Evolutionary conservation across 2,113 vertebrate genomes (phyloP), one percentile per base, ranked within the genome.

Genomic region (Cyrtonyx montezumae): DNA sequence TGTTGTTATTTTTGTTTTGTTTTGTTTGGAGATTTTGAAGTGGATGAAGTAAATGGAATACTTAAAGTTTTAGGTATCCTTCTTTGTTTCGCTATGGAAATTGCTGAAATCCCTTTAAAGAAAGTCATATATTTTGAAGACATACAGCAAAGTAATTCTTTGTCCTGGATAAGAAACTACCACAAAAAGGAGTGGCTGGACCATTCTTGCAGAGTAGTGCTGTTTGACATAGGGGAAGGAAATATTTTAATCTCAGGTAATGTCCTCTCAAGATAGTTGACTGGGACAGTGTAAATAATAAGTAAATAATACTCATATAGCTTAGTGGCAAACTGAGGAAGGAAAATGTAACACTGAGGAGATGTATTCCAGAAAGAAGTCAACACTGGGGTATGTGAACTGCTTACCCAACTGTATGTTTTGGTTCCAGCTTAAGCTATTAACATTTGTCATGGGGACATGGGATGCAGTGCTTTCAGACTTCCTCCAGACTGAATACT

Each of bases 381-480:
- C 56, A 62, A 0, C 4, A 25, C 0, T 0, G 37, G 14, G 8
- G 23, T 4, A 2, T 56, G 48, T 49, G 46, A 88, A 32, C 58
- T 0, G 0, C 55, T 85, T 87, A 70, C 42, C 18, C 68, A 71
- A 56, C 37, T 84, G 42, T 48, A 75, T 71, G 42, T 56, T 19
- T 13, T 61, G 58, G 67, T 40, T 93, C 76, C 28, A 65, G 42
- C 45, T 86, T 56, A 42, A 70, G 26, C 25, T 89, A 73, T 36
- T 51, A 88, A 18, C n/a, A 16, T 63, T 36, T 6, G 5, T 12
- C 30, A 5, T 18, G 34, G 40, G 69, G 17, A 70, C 32, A 15
- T 28, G 34, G 36, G 61, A 75, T 9, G 4, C 11, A 53, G 36
- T 51, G 25, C 55, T 55, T 90, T 81, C 42, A 62, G 9, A 9